Evolutionary conservation across 2,797 vertebrate species (phyloP).

Genomic region (Protonibea diacanthus): DNA sequence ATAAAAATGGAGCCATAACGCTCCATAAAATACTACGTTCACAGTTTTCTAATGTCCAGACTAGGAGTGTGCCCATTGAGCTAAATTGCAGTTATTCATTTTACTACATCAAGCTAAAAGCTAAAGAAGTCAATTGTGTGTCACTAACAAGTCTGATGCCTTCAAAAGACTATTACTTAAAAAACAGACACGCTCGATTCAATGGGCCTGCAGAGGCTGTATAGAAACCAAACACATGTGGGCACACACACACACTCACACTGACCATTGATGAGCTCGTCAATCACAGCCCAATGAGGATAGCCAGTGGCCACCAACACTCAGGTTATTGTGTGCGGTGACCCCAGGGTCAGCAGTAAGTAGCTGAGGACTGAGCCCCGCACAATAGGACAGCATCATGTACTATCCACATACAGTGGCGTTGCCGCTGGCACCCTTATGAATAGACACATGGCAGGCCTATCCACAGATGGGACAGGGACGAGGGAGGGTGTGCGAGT

Average conservation of each 20-base stretch:
- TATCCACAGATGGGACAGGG: constrained; percentile 86
- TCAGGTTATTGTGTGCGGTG: constrained; percentile 80
- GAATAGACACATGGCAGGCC: constrained; percentile 87
- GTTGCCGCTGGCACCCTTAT: constrained; percentile 74
- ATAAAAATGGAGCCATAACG: constrained; percentile 5
- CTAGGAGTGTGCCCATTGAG: constrained; percentile 58
- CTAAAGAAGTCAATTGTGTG: constrained; percentile 76
- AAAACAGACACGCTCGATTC: constrained; percentile 72
- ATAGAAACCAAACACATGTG: constrained; percentile 63
- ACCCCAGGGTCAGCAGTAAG: constrained; percentile 85
- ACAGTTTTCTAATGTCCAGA: constrained; percentile 14
- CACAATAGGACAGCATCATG: constrained; percentile 82
- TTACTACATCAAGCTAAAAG: constrained; percentile 60
- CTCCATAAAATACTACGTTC: constrained; percentile 13
- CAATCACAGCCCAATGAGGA: constrained; percentile 85
- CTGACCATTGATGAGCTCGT: constrained; percentile 77
- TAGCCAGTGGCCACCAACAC: constrained; percentile 84
- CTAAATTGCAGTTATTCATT: constrained; percentile 68
- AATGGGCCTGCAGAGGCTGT: constrained; percentile 52
- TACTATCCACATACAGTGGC: constrained; percentile 81
- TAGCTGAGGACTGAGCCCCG: constrained; percentile 67
- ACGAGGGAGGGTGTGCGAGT: constrained; percentile 41
- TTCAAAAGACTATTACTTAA: constrained; percentile 68
- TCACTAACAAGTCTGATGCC: constrained; percentile 77
- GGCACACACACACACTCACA: constrained; percentile 48